A percentile compares a stretch with the other conserved stretches of the same genome.
Conservation (phyloP, 2,797 vertebrate species). For the Cirrhinus molitorella region DNA sequence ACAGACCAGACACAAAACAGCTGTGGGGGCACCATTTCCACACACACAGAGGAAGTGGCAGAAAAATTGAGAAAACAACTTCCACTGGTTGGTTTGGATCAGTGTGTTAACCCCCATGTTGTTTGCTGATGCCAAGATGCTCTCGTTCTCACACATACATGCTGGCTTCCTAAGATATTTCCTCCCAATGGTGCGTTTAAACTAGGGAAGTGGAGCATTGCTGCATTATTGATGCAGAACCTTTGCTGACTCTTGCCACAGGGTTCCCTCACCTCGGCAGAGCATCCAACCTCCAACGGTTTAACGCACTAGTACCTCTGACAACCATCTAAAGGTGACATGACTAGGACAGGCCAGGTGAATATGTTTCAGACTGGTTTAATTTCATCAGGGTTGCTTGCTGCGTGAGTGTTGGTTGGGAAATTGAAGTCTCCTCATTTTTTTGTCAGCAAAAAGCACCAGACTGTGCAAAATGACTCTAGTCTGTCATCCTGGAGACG, state of each 20-base stretch:
- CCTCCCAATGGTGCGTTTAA: slow-evolving; percentile 35
- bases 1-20: slow-evolving; percentile 30
- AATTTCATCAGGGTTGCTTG: slow-evolving; percentile 15
- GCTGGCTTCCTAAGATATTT: slow-evolving; percentile 37
- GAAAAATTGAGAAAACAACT: neutral
- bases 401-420: neutral
- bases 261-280: slow-evolving; percentile 30
- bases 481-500: slow-evolving; percentile 31
- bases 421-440: neutral
- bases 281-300: slow-evolving; percentile 15
- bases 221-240: slow-evolving; percentile 57
- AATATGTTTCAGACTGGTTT: slow-evolving; percentile 16
- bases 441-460: slow-evolving; percentile 2
- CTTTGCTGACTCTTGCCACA: slow-evolving; percentile 21
- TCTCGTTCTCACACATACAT: slow-evolving; percentile 13
- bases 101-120: neutral
- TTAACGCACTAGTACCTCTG: slow-evolving; percentile 3
- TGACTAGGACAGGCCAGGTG: neutral
- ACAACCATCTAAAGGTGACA: slow-evolving; percentile 20
- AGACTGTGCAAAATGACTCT: slow-evolving; percentile 25
- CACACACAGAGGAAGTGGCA: neutral
- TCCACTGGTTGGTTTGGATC: slow-evolving; percentile 9
- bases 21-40: slow-evolving; percentile 14
- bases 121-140: neutral
- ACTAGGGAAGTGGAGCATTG: slow-evolving; percentile 49